Evolutionary conservation across 2,113 vertebrate genomes (phyloP).

Genomic region (Bubo blakistoni): DNA sequence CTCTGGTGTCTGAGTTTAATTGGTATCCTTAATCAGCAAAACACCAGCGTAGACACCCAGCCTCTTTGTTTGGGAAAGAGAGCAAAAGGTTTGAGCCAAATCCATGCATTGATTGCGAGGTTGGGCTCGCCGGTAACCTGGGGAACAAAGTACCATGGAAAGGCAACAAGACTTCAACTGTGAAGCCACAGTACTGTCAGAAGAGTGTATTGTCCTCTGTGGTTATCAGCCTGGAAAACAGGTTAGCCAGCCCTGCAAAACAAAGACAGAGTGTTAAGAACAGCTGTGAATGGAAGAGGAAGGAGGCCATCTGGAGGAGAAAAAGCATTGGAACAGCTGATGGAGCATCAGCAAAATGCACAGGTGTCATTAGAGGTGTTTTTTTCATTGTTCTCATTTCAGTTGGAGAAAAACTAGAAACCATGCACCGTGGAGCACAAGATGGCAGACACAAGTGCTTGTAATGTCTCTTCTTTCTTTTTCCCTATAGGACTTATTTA

Average conservation of each 20-base stretch:
- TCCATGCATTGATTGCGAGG: neutral
- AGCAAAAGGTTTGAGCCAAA: neutral
- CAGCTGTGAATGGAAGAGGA: slow-evolving; percentile 25
- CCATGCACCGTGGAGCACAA: neutral
- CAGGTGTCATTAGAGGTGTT: neutral
- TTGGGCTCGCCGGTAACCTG: neutral
- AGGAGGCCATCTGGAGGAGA: slow-evolving; percentile 30
- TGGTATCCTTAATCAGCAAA: too few relatives aligned
- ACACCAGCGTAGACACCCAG: neutral
- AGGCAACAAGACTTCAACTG: neutral
- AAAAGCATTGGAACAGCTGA: neutral
- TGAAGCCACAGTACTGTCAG: neutral
- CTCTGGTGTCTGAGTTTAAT: too few relatives aligned
- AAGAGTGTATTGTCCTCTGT: neutral
- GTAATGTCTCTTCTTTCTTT: neutral
- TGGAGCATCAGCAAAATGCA: neutral
- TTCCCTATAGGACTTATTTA: slow-evolving; percentile 69
- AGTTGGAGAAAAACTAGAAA: neutral
- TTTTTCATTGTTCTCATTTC: neutral
- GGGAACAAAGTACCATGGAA: neutral
- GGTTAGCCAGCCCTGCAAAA: neutral
- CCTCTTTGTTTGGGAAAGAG: neutral
- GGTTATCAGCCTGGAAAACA: neutral
- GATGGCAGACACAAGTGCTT: neutral
- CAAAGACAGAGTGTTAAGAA: neutral